Evolutionary conservation across 2,113 vertebrate species (phyloP), one percentile per base, ranked within the genome.

Genomic region (Solea solea): DNA sequence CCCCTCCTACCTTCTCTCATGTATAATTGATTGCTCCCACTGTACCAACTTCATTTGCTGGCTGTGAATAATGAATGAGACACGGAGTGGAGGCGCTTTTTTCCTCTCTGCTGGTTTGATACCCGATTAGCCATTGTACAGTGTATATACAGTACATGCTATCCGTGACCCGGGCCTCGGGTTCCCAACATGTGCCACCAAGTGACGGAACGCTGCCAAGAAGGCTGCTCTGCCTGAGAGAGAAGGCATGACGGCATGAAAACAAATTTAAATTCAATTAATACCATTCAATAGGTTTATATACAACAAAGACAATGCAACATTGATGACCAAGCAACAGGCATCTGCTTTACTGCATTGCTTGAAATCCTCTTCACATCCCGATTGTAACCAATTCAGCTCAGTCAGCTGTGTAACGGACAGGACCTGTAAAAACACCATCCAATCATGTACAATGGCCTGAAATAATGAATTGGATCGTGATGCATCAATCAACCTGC

Each of bases 41-140:
- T 89, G 82, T 91, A 90, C 84, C 86, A 89, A 92, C 89, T 93
- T 93, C 87, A 93, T 93, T 92, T 92, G 90, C 88, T 85, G 79
- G 62, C 73, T 71, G 86, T 93, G 87, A 94, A 93, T 93, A 91
- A 93, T 93, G 86, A 90, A 94, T 93, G 90, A 93, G 90, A 89
- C 83, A 89, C 86, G 66, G 77, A 88, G 74, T 85, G 85, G 82
- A 88, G 86, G 85, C 57, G 34, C 81, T 86, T 89, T 90, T 21
- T 88, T 86, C 75, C 84, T 83, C 86, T 90, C 83, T 39, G 55
- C 82, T 90, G 86, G 86, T 91, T 91, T 91, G 89, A 92, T 84
- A 86, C 83, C 73, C 69, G 79, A 90, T 91, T 91, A 90, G 86
- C 69, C 73, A 39, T 83, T 89, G 11, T 83, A 84, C 76, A 78